These are phyloP conservation scores for Buathra laborator DNA, from an alignment of 2,888 invertebrate genomes.

Conservation along the genomic window DNA sequence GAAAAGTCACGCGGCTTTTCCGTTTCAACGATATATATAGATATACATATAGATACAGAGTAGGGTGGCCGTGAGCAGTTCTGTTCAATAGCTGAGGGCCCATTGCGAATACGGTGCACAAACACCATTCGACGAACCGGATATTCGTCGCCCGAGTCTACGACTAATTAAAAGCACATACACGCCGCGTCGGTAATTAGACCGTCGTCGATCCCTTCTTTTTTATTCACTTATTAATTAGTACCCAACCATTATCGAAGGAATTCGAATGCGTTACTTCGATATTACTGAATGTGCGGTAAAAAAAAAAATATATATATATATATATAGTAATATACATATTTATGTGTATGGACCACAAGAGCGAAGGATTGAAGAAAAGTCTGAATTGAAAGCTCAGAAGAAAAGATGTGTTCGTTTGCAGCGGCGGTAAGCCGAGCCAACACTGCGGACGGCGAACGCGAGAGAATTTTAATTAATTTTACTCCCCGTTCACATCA, in stretches of 20 bases:
- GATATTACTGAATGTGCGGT: slow-evolving; percentile 28
- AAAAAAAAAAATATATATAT: slow-evolving; percentile 16
- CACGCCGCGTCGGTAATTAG: slow-evolving; percentile 59
- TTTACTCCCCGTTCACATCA: neutral
- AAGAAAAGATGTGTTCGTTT: slow-evolving; percentile 45
- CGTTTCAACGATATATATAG: slow-evolving; percentile 44
- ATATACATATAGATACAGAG: neutral
- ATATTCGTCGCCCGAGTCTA: slow-evolving; percentile 57
- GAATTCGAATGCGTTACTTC: slow-evolving; percentile 61
- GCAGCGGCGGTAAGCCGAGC: slow-evolving; percentile 5
- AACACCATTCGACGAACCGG: slow-evolving; percentile 44
- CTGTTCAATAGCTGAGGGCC: slow-evolving; percentile 51
- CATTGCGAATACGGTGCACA: slow-evolving; percentile 50
- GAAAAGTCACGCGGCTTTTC: slow-evolving; percentile 57
- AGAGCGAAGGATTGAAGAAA: slow-evolving; percentile 25
- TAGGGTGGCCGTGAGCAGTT: slow-evolving; percentile 12
- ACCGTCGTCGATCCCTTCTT: slow-evolving; percentile 29
- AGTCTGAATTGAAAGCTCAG: slow-evolving; percentile 31
- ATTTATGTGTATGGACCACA: slow-evolving; percentile 7
- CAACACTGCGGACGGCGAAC: neutral
- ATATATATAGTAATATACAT: neutral
- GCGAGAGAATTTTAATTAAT: slow-evolving; percentile 37
- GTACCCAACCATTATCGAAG: slow-evolving; percentile 62
- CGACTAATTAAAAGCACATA: slow-evolving; percentile 64
- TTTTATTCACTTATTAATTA: slow-evolving; percentile 64